phyloP scores from a whole-genome alignment of 1,140 invertebrate species.

The Drosophila subpulchrella region DNA sequence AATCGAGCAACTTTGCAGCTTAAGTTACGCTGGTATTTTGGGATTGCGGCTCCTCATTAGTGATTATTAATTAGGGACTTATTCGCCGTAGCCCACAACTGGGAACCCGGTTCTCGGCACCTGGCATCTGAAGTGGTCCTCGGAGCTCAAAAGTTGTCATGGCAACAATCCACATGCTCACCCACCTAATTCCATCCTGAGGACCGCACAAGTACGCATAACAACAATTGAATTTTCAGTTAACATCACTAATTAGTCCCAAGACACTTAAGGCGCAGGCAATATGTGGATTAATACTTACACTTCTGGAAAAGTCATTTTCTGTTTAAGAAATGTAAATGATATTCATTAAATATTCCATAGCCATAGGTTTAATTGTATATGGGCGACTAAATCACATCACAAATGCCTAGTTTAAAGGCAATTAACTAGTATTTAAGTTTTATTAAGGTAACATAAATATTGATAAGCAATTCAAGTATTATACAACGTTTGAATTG shows the following conservation, averaged over 20 bases:
- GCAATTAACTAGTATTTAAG: too few relatives aligned
- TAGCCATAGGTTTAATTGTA: too few relatives aligned
- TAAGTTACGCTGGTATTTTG: slow-evolving; percentile 1
- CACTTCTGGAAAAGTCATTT: not conserved
- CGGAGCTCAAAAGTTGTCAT: slow-evolving; percentile 13
- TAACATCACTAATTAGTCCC: slow-evolving; percentile 41
- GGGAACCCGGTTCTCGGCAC: not conserved
- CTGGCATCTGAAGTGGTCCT: not conserved
- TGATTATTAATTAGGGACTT: slow-evolving; percentile 45
- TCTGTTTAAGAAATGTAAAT: too few relatives aligned
- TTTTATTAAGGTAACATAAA: too few relatives aligned
- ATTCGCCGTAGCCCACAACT: slow-evolving; percentile 4
- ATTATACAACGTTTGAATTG: too few relatives aligned
- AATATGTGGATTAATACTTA: slow-evolving; percentile 1
- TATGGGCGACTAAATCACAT: too few relatives aligned
- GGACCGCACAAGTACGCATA: slow-evolving; percentile 24
- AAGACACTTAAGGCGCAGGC: slow-evolving; percentile 2
- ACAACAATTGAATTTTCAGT: slow-evolving; percentile 41
- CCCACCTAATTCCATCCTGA: slow-evolving; percentile 10
- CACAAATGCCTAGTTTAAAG: too few relatives aligned
- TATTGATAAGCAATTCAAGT: too few relatives aligned
- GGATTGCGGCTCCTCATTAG: slow-evolving; percentile 8
- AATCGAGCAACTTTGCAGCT: not conserved
- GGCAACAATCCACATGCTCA: slow-evolving; percentile 8
- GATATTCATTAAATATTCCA: too few relatives aligned